Evolutionary conservation across 2,888 invertebrate genomes (phyloP).

Genomic region (Pollenia labialis): DNA sequence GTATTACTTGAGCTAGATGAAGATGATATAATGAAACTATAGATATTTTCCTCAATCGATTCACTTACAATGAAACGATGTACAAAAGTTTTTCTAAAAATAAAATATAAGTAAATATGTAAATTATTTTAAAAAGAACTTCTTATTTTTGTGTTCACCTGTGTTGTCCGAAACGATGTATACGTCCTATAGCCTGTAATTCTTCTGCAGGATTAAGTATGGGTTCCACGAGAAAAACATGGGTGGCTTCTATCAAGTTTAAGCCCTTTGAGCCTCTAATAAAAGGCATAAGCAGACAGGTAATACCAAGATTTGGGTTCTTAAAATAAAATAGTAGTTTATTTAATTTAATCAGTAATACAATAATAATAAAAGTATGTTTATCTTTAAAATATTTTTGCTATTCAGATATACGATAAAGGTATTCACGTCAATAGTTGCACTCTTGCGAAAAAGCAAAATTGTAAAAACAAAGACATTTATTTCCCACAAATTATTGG

Average conservation of each 20-base stretch:
- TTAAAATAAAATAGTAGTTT: constrained; percentile 70
- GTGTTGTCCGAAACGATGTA: constrained; percentile 92
- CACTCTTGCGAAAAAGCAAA: no score
- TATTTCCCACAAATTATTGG: no score
- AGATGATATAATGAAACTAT: constrained; percentile 83
- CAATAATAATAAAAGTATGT: no score
- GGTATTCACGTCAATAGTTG: no score
- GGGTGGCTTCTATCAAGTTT: constrained; percentile 91
- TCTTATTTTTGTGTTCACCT: constrained; percentile 83
- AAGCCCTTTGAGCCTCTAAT: constrained; percentile 90
- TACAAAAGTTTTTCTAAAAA: constrained; percentile 86
- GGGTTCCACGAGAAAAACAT: constrained; percentile 91
- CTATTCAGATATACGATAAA: no score
- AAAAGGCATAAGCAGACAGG: constrained; percentile 88
- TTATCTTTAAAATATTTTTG: no score
- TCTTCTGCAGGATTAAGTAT: constrained; percentile 90
- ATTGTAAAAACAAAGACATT: no score
- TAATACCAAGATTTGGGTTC: constrained; percentile 84
- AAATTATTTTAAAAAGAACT: constrained; percentile 24
- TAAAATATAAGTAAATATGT: constrained; percentile 78
- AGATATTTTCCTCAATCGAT: constrained; percentile 90
- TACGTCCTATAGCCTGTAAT: constrained; percentile 90
- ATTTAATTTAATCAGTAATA: no score
- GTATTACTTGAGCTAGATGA: constrained; percentile 72
- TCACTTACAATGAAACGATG: constrained; percentile 88